Conservation (phyloP, 2,797 vertebrate species). For the Hapalemur alaotrensis region DNA sequence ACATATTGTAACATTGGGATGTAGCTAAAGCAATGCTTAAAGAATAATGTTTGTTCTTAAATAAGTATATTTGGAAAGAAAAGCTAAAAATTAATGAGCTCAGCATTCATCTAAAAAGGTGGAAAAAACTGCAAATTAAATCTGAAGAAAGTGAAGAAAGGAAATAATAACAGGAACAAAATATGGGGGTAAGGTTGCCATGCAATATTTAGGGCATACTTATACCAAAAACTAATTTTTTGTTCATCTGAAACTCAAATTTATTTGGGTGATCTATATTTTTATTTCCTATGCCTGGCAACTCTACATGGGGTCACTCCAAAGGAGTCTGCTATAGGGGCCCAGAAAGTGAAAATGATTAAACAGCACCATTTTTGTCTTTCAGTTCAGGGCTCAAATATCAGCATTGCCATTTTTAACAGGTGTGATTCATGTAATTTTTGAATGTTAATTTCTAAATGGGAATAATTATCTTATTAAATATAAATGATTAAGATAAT, state of each 20-base stretch:
- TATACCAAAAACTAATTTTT: neutral
- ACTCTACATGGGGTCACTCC: accelerated
- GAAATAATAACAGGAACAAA: neutral
- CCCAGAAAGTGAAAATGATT: neutral
- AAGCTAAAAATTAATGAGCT: neutral
- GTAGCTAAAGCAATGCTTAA: neutral
- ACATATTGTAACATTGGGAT: neutral
- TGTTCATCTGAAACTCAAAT: neutral
- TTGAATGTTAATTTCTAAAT: neutral
- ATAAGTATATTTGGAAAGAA: neutral
- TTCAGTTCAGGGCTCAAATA: neutral
- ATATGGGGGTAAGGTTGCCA: neutral
- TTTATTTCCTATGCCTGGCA: neutral
- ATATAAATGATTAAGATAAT: neutral
- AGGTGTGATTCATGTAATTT: neutral
- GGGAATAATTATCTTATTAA: conserved; percentile 31
- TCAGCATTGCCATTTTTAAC: neutral
- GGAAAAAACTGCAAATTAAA: neutral
- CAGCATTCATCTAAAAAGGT: neutral
- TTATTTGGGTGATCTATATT: neutral
- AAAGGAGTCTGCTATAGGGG: neutral
- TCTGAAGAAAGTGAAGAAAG: neutral
- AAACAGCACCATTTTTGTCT: neutral
- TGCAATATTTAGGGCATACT: neutral
- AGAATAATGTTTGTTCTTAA: neutral